phyloP scores from a whole-genome alignment of 2,888 invertebrate species.

The Drosophila eohydei region DNA sequence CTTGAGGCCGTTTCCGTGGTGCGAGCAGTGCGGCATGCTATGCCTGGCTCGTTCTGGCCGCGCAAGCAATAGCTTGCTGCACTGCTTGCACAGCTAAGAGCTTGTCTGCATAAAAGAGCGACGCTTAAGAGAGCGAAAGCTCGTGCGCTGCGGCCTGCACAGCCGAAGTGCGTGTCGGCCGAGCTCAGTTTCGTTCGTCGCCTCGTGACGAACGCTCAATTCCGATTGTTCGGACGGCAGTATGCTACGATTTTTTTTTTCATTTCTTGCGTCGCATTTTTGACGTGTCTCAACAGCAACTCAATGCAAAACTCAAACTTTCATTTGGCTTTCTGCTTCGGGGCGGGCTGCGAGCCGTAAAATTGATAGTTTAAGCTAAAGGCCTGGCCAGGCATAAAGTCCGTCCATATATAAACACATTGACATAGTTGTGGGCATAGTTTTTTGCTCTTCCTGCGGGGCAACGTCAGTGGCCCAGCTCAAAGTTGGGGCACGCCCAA shows the following conservation, averaged over 20 bases:
- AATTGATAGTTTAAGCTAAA: slow-evolving; percentile 43
- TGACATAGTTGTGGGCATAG: slow-evolving; percentile 62
- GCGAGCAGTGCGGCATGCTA: slow-evolving; percentile 45
- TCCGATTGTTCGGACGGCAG: slow-evolving; percentile 14
- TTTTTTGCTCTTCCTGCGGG: background rate
- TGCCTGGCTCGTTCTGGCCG: slow-evolving; percentile 52
- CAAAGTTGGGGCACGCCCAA: slow-evolving; percentile 24
- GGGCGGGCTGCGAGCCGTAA: slow-evolving; percentile 38
- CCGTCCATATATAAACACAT: slow-evolving; percentile 49
- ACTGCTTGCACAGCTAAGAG: slow-evolving; percentile 59
- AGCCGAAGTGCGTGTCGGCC: slow-evolving; percentile 29
- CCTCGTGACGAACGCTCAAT: slow-evolving; percentile 27
- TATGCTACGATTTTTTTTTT: slow-evolving; percentile 30
- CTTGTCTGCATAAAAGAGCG: slow-evolving; percentile 44
- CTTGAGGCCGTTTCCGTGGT: slow-evolving; percentile 54
- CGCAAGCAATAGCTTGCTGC: slow-evolving; percentile 70
- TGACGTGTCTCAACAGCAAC: slow-evolving; percentile 19
- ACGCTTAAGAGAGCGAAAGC: slow-evolving; percentile 67
- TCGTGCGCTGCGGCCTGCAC: slow-evolving; percentile 5
- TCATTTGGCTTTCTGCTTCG: slow-evolving; percentile 28
- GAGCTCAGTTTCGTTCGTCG: slow-evolving; percentile 40
- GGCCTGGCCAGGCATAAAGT: slow-evolving; percentile 8
- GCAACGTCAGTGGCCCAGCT: slow-evolving; percentile 13
- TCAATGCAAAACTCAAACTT: slow-evolving; percentile 24
- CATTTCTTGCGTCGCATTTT: slow-evolving; percentile 28